Evolutionary conservation across 1,140 invertebrate species (phyloP).

Genomic region (Laupala kohalensis): DNA sequence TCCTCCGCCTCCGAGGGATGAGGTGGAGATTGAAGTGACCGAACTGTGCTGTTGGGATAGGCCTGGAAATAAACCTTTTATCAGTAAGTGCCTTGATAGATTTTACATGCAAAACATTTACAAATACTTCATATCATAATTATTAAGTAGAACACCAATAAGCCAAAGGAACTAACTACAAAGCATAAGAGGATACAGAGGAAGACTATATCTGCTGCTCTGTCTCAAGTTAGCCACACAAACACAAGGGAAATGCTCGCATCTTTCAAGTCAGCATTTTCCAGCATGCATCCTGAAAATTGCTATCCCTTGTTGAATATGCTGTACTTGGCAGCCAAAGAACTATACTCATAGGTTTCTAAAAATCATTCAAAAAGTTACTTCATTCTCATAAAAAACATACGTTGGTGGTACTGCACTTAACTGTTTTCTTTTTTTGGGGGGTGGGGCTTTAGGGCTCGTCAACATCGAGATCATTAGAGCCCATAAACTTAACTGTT

Average conservation of each 20-base stretch:
- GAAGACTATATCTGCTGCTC: background rate
- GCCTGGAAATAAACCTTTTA: conserved; percentile 27
- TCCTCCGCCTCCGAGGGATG: conserved; percentile 45
- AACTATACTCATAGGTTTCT: too few relatives aligned
- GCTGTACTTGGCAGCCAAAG: too few relatives aligned
- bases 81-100: background rate
- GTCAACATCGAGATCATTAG: too few relatives aligned
- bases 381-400: too few relatives aligned
- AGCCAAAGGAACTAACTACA: background rate
- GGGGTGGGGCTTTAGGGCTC: too few relatives aligned
- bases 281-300: background rate
- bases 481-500: too few relatives aligned
- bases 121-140: background rate
- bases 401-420: too few relatives aligned
- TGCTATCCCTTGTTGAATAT: background rate
- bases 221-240: background rate
- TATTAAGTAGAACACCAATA: background rate
- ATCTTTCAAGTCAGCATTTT: background rate
- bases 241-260: background rate
- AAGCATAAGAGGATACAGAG: background rate
- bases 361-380: too few relatives aligned
- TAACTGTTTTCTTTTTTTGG: too few relatives aligned
- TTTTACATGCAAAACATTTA: background rate
- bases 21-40: conserved; percentile 50
- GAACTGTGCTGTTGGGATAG: conserved; percentile 43